Base-by-base conservation (phyloP, 2,797 vertebrate species). In the Adrianichthys oophorus region DNA sequence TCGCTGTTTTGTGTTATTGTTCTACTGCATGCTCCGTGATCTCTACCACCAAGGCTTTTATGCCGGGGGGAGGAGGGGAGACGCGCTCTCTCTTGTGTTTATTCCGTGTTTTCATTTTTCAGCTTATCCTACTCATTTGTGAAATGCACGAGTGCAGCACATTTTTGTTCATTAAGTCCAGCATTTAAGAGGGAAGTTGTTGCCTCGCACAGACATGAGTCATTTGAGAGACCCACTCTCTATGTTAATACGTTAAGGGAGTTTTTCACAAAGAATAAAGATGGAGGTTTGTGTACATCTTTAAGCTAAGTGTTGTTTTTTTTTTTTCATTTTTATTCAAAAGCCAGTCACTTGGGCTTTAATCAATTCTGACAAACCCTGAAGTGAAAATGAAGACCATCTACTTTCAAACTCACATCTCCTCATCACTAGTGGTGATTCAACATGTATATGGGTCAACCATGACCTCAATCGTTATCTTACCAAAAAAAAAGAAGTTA, bases 371-470 rank as follows among this genome's bases (percentile, higher is more conserved):
- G 55, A 76, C 62, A 70, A 65, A 57, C 16, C 29, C 56, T 71
- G 56, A 49, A 66, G 73, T 67, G 68, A 43, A 77, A 84, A 78
- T 64, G 59, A 75, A 78, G 62, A 76, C 74, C 18, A 45, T 52
- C 48, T 45, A 50, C 52, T 73, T 70, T 62, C 26, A 64, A 65
- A 71, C 67, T 54, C 55, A 49, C 45, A 57, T 24, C 32, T 54
- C 65, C 46, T 55, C 61, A 72, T 69, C 40, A 67, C 43, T 18
- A 24, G 57, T 60, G 52, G 59, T 29, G 54, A 70, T 61, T 54
- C 29, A 65, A 41, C 37, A 24, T 1, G 1, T 56, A 32, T 29
- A 53, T 14, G 44, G 21, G 56, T 48, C 48, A 18, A 6, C 41
- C 41, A 44, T 51, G 48, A 53, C 63, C 48, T 70, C 18, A 14